A percentile compares a stretch with the other conserved stretches of the same genome.
phyloP scores from a whole-genome alignment of 2,888 invertebrate genomes.

The Sericinus montela region DNA sequence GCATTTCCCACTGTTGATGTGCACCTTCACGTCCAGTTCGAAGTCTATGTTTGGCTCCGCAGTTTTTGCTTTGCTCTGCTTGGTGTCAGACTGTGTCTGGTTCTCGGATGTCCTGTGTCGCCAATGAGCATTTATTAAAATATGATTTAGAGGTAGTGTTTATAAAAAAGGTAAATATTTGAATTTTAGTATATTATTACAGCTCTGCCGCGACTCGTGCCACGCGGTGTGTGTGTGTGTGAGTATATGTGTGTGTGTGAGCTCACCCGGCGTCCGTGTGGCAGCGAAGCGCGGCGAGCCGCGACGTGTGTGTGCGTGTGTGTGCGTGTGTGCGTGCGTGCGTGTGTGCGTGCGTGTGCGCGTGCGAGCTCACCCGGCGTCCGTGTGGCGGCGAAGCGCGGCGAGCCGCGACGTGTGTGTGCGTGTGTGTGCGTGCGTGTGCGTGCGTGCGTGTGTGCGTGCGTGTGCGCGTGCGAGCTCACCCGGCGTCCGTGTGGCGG shows the following conservation, averaged over 20 bases:
- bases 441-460: neutral
- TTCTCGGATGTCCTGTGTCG: constrained; percentile 20
- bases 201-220: no score
- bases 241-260: no score
- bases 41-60: constrained; percentile 96
- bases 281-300: neutral
- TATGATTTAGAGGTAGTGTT: neutral
- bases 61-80: constrained; percentile 75
- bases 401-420: neutral
- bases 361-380: constrained; percentile 27
- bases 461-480: neutral
- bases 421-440: neutral
- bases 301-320: neutral
- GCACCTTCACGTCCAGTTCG: constrained; percentile 96
- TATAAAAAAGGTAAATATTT: no score
- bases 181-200: no score
- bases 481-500: constrained; percentile 36
- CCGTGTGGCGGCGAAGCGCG: constrained; percentile 30
- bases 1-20: constrained; percentile 98
- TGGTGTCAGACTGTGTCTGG: constrained; percentile 33
- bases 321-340: neutral
- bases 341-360: neutral
- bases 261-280: no score
- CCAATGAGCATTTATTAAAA: neutral
- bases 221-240: no score